These are phyloP conservation scores for Apostichopus leukothele DNA, from an alignment of 53 echinoderm and acorn worm species.

Conservation along the genomic window DNA sequence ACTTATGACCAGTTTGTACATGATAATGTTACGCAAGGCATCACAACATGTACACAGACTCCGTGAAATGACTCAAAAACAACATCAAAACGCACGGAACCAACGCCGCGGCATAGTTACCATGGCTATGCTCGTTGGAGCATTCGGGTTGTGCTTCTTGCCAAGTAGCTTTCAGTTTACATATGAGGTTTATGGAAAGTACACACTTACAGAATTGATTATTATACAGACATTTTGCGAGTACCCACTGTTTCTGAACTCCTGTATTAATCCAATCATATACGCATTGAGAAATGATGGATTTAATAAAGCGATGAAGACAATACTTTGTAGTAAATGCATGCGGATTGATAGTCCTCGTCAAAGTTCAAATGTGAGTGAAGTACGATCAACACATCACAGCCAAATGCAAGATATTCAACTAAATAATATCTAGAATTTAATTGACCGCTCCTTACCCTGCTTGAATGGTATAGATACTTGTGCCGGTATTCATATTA, in stretches of 20 bases:
- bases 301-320: conserved; percentile 23
- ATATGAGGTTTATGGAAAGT: conserved; percentile 22
- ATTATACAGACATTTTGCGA: conserved; percentile 24
- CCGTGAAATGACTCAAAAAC: background rate
- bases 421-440: no score
- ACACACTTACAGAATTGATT: background rate
- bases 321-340: background rate
- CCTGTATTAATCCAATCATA: conserved; percentile 24
- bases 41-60: background rate
- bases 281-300: conserved; percentile 9
- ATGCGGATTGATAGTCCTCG: background rate
- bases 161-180: conserved; percentile 38
- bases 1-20: conserved; percentile 4
- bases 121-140: conserved; percentile 34
- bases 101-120: conserved; percentile 19
- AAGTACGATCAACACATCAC: no score
- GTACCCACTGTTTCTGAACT: conserved; percentile 19
- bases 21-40: conserved; percentile 30
- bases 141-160: conserved; percentile 31
- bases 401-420: no score
- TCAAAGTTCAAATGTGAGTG: no score
- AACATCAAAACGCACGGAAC: background rate
- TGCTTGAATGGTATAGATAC: no score
- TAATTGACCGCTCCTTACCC: no score
- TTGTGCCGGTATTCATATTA: no score